Percentiles rank a stretch among this genome's conserved stretches.
Evolutionary conservation across 2,888 invertebrate species (phyloP).

Genomic region (Dicranocentrus wangi): DNA sequence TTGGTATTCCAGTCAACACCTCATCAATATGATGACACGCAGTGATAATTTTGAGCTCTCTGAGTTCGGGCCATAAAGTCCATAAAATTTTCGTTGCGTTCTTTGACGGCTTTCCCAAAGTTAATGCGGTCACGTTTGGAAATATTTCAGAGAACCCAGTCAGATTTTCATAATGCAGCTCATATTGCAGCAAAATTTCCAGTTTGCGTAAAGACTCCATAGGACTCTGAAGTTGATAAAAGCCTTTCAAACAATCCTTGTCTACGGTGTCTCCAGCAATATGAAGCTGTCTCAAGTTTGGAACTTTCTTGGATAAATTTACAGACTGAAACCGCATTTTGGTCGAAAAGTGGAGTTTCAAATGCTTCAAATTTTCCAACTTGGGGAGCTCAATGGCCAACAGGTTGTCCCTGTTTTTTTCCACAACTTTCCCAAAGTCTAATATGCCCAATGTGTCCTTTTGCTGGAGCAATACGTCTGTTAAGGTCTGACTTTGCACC

Average conservation of each 20-base stretch:
- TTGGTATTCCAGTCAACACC: slow-evolving; percentile 43
- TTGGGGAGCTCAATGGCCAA: slow-evolving; percentile 21
- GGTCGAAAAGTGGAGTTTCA: slow-evolving; percentile 25
- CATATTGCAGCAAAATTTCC: slow-evolving; percentile 32
- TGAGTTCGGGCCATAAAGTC: slow-evolving; percentile 45
- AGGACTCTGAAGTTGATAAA: slow-evolving; percentile 12
- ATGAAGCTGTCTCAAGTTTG: slow-evolving; percentile 23
- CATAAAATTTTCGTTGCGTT: slow-evolving; percentile 31
- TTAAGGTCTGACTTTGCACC: neutral
- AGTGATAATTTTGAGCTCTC: slow-evolving; percentile 37
- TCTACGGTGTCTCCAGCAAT: slow-evolving; percentile 25
- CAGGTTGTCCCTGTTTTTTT: slow-evolving; percentile 22
- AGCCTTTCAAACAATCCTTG: slow-evolving; percentile 31
- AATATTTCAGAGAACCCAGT: slow-evolving; percentile 32
- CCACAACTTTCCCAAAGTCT: slow-evolving; percentile 33
- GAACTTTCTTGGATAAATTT: slow-evolving; percentile 31
- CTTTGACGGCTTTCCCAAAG: slow-evolving; percentile 42
- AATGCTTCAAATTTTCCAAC: slow-evolving; percentile 19
- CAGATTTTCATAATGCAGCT: slow-evolving; percentile 42
- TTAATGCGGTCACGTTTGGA: slow-evolving; percentile 37
- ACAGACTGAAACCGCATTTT: slow-evolving; percentile 29
- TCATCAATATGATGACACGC: slow-evolving; percentile 53
- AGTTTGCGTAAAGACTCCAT: slow-evolving; percentile 31
- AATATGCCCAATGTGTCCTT: slow-evolving; percentile 16
- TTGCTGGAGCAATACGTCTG: slow-evolving; percentile 22